phyloP scores from a whole-genome alignment of 2,888 invertebrate species.

The Agrochola circellaris region DNA sequence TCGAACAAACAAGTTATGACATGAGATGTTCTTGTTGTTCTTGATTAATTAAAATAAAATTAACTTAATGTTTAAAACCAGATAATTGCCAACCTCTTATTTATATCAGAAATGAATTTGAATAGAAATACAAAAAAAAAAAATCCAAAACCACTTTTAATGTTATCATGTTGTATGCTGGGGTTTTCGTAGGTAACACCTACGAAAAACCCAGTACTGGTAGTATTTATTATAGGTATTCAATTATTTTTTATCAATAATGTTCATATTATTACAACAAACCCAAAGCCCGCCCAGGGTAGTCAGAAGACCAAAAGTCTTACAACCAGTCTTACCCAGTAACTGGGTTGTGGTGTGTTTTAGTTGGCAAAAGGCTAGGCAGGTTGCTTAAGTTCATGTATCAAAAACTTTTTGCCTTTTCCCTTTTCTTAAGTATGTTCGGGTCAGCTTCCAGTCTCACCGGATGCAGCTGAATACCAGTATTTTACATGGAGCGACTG shows the following conservation, averaged over 20 bases:
- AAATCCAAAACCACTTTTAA: not conserved
- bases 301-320: not conserved
- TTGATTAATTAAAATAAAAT: conserved; percentile 16
- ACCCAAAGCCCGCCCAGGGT: not conserved
- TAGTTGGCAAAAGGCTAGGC: not conserved
- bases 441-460: not conserved
- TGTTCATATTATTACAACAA: not conserved
- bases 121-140: not conserved
- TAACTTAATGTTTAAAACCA: not conserved
- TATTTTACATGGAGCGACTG: too few species aligned
- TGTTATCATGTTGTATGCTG: not conserved
- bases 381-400: not conserved
- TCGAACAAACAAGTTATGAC: conserved; percentile 14
- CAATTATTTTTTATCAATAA: not conserved
- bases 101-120: not conserved
- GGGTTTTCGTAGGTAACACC: not conserved
- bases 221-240: not conserved
- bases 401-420: not conserved
- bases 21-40: conserved; percentile 21
- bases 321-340: too few species aligned
- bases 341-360: not conserved
- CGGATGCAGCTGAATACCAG: too few species aligned
- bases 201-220: not conserved
- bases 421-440: not conserved
- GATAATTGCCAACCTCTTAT: not conserved